phyloP scores from a whole-genome alignment of 2,113 vertebrate genomes.

The Pavo muticus region DNA sequence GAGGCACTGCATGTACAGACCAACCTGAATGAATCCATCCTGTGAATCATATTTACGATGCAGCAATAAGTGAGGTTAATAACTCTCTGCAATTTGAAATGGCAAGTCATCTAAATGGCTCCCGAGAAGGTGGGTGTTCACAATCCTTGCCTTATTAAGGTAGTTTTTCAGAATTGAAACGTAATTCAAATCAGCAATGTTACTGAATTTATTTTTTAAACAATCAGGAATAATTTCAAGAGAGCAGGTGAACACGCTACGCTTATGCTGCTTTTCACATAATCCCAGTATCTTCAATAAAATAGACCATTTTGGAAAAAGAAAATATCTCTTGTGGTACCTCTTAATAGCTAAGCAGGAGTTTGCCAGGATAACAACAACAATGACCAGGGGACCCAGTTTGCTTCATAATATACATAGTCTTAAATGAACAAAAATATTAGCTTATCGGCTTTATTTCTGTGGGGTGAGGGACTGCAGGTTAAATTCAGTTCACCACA shows the following conservation, averaged over 20 bases:
- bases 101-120: background rate
- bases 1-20: fast-evolving
- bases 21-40: background rate
- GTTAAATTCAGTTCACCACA: background rate
- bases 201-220: background rate
- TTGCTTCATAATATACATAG: background rate
- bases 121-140: background rate
- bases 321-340: background rate
- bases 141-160: background rate
- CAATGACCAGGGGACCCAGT: background rate
- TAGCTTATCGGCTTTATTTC: background rate
- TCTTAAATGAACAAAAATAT: background rate
- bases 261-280: background rate
- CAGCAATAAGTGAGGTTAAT: background rate
- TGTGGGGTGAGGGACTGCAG: background rate
- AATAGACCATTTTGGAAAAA: background rate
- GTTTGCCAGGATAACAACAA: background rate
- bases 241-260: background rate
- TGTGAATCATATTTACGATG: background rate
- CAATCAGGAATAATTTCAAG: background rate
- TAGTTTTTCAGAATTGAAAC: background rate
- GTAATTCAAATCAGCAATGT: background rate
- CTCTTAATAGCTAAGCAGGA: background rate
- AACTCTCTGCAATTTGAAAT: background rate
- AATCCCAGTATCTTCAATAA: background rate